Evolutionary conservation across 2,888 invertebrate genomes (phyloP).

Genomic region (Ashinkailepas kermadecensis): DNA sequence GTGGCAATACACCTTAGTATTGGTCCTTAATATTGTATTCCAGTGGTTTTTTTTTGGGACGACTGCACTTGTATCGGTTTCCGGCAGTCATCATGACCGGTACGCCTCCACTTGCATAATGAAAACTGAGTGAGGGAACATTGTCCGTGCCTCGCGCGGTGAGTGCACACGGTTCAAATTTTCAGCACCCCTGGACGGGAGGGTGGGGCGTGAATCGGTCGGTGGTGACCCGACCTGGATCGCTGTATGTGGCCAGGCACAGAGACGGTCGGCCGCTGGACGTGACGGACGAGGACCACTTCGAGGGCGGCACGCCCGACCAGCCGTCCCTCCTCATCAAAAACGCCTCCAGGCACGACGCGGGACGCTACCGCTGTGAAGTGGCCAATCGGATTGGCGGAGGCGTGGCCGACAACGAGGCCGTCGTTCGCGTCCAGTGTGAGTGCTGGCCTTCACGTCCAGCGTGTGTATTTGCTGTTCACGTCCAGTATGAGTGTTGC

Average conservation of each 20-base stretch:
- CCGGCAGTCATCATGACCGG: too few species aligned
- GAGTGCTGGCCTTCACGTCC: slow-evolving; percentile 48
- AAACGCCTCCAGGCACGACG: slow-evolving; percentile 65
- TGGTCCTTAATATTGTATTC: too few species aligned
- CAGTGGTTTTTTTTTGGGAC: too few species aligned
- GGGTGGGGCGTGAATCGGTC: too few species aligned
- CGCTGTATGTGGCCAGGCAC: slow-evolving; percentile 36
- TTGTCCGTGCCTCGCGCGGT: too few species aligned
- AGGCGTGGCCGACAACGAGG: slow-evolving; percentile 61
- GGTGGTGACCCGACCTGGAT: too few species aligned
- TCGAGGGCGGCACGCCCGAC: slow-evolving; percentile 65
- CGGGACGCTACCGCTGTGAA: slow-evolving; percentile 75
- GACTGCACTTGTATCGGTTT: too few species aligned
- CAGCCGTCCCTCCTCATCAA: slow-evolving; percentile 68
- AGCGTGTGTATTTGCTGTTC: neutral
- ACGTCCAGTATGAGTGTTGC: neutral
- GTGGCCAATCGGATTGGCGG: slow-evolving; percentile 68
- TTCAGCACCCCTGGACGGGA: too few species aligned
- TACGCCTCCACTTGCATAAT: too few species aligned
- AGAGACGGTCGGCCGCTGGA: slow-evolving; percentile 38
- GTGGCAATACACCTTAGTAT: too few species aligned
- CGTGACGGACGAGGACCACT: slow-evolving; percentile 48
- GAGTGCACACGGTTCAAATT: too few species aligned
- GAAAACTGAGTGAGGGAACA: too few species aligned
- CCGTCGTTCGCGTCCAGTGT: slow-evolving; percentile 75